Conservation (phyloP, 2,113 vertebrate genomes). For the Nothobranchius kuhntae region DNA sequence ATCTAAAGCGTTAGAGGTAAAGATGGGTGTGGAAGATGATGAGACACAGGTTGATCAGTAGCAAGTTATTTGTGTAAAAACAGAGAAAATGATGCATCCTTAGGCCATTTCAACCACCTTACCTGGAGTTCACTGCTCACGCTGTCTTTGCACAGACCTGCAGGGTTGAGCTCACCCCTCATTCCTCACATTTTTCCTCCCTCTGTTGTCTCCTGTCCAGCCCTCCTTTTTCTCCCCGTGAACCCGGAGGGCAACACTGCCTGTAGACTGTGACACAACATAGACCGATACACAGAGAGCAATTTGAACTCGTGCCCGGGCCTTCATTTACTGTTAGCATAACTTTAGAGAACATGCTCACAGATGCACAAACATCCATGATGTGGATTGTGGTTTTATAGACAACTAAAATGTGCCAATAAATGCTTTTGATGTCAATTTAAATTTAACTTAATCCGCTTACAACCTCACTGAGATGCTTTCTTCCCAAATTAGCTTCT, state of each 20-base stretch:
- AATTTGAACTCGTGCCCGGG: slow-evolving; percentile 18
- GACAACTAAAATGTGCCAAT: background rate
- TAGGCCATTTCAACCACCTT: slow-evolving; percentile 64
- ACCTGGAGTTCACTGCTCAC: slow-evolving; percentile 68
- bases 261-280: slow-evolving; percentile 42
- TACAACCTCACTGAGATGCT: too few relatives aligned
- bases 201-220: slow-evolving; percentile 59
- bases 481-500: too few relatives aligned
- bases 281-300: slow-evolving; percentile 25
- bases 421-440: background rate
- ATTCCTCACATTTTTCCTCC: slow-evolving; percentile 79
- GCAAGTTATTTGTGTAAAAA: slow-evolving; percentile 57
- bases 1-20: background rate
- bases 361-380: background rate
- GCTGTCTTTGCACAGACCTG: slow-evolving; percentile 81
- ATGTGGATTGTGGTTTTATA: background rate
- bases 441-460: too few relatives aligned
- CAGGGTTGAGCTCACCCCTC: slow-evolving; percentile 65
- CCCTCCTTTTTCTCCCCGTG: slow-evolving; percentile 43
- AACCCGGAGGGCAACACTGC: slow-evolving; percentile 52
- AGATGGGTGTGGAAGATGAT: slow-evolving; percentile 24
- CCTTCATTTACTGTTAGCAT: background rate
- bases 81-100: slow-evolving; percentile 59
- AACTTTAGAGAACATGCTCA: background rate
- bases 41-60: slow-evolving; percentile 61